Evolutionary conservation across 2,888 invertebrate genomes (phyloP).

Genomic region (Andrena dorsata): DNA sequence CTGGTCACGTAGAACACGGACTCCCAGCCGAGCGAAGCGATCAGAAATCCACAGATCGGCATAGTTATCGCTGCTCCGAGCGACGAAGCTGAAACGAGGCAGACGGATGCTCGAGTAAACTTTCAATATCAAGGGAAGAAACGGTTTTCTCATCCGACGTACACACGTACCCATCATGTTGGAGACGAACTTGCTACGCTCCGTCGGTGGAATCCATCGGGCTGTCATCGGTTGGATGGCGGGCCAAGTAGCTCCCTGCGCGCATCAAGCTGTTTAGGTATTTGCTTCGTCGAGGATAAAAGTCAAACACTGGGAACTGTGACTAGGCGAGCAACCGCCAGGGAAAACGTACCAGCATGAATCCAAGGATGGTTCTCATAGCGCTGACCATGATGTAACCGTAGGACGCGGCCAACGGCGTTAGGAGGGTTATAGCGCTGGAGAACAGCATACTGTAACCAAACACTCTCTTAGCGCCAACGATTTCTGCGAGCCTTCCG

Average conservation of each 20-base stretch:
- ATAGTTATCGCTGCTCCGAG: conserved; percentile 96
- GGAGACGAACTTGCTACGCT: conserved; percentile 96
- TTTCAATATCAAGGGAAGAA: no score
- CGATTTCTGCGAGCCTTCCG: conserved; percentile 92
- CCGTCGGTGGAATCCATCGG: conserved; percentile 97
- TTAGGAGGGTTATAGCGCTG: conserved; percentile 92
- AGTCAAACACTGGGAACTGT: background rate
- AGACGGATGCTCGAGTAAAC: no score
- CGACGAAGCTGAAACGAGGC: conserved; percentile 89
- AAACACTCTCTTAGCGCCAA: conserved; percentile 94
- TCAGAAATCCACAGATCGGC: conserved; percentile 94
- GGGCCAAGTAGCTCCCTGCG: conserved; percentile 94
- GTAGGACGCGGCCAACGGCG: conserved; percentile 91
- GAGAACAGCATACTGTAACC: conserved; percentile 94
- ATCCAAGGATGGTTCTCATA: conserved; percentile 91
- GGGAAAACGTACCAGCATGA: conserved; percentile 87
- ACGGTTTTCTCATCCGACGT: background rate
- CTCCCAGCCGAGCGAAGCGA: conserved; percentile 93
- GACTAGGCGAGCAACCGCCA: background rate
- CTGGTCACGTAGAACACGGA: conserved; percentile 95
- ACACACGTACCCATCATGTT: conserved; percentile 93
- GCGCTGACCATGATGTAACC: conserved; percentile 90
- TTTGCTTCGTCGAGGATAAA: no score
- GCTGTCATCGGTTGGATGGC: conserved; percentile 97
- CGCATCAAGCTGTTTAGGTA: no score